Evolutionary conservation across 2,888 invertebrate genomes (phyloP).

Genomic region (Hemistola chrysoprasaria): DNA sequence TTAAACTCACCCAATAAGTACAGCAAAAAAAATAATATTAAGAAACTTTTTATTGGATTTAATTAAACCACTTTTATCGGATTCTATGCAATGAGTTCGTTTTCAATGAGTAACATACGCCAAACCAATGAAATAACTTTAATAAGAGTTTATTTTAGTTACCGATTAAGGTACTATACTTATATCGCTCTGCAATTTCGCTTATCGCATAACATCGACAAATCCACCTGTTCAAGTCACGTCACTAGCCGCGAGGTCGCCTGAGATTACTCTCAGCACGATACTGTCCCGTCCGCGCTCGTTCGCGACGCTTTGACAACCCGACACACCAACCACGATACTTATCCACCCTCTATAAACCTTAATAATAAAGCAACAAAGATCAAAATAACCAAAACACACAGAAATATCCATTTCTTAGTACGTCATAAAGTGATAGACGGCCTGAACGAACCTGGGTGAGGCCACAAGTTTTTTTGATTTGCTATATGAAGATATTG

Average conservation of each 20-base stretch:
- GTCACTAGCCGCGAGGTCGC: constrained; percentile 63
- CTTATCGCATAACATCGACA: constrained; percentile 34
- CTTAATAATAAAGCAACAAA: constrained; percentile 32
- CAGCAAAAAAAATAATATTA: too few species aligned
- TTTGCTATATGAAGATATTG: constrained; percentile 77
- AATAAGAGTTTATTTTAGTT: too few species aligned
- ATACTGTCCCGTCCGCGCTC: constrained; percentile 80
- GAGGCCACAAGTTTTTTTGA: constrained; percentile 60
- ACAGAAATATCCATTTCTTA: constrained; percentile 36
- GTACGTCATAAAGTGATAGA: constrained; percentile 78
- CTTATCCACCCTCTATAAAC: constrained; percentile 25
- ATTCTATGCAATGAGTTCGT: too few species aligned
- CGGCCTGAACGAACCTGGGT: constrained; percentile 63
- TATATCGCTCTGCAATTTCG: too few species aligned
- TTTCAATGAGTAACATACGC: too few species aligned
- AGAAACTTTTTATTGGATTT: too few species aligned
- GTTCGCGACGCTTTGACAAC: constrained; percentile 82
- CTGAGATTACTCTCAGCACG: constrained; percentile 81
- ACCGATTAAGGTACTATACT: too few species aligned
- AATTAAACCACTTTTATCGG: too few species aligned
- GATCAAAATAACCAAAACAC: constrained; percentile 27
- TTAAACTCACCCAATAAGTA: too few species aligned
- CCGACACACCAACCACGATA: constrained; percentile 58
- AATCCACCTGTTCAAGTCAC: constrained; percentile 34
- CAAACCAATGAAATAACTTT: too few species aligned